Evolutionary conservation across 1,140 invertebrate species (phyloP).

Genomic region (Diorhabda elongata): DNA sequence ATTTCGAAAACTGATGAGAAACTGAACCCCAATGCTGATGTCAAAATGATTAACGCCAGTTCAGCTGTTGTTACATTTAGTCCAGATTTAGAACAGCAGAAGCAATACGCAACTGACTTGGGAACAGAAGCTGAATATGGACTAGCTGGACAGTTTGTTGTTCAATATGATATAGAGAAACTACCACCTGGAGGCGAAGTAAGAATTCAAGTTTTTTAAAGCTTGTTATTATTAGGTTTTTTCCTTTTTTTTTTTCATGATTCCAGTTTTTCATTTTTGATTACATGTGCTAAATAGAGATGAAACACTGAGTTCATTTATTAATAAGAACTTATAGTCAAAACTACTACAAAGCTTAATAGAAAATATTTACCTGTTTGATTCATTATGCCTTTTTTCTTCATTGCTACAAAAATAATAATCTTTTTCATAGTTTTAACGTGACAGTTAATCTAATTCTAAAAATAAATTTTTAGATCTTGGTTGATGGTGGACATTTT

Average conservation of each 20-base stretch:
- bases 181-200: conserved; percentile 53
- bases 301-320: no score
- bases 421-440: no score
- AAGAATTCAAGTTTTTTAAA: conserved; percentile 33
- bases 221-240: background rate
- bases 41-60: conserved; percentile 38
- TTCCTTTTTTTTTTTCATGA: background rate
- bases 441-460: no score
- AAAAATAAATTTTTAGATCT: conserved; percentile 24
- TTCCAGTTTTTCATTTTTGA: conserved; percentile 1
- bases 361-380: no score
- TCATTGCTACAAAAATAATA: no score
- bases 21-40: conserved; percentile 35
- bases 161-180: conserved; percentile 62
- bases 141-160: conserved; percentile 58
- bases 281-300: no score
- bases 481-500: conserved; percentile 71
- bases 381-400: no score
- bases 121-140: conserved; percentile 47
- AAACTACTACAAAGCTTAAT: no score
- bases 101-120: conserved; percentile 35
- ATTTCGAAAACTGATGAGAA: conserved; percentile 31
- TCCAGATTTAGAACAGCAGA: conserved; percentile 52
- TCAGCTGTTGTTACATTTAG: conserved; percentile 44
- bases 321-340: no score